Base-by-base conservation (phyloP, 2,797 vertebrate species). In the Enteromius anoplus region DNA sequence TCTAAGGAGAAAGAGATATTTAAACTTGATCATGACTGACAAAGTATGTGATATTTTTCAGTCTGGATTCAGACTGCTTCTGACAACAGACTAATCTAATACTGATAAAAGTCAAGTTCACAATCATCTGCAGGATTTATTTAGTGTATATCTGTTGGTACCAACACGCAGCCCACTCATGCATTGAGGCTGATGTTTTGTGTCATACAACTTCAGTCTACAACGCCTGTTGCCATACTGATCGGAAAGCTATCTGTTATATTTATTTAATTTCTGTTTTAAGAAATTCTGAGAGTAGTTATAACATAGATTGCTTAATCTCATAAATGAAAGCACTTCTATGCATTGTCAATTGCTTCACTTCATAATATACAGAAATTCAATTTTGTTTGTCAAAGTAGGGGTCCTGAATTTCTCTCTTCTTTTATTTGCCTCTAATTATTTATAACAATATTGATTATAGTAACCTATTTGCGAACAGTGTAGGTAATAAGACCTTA, bases 401-500 rank as follows among this genome's bases (percentile, higher is more conserved):
- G 49, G 40, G 5, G 9, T 73, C 45, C 8, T 7, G 21, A 62
- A 17, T 77, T 40, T 51, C 26, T 68, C 82, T 83, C 23, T 53
- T 9, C 2, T 49, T 75, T 55, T 45, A 49, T 71, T 26, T 60
- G 11, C 47, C 55, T 69, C 14, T 82, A 17, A n/a, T 45, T 77
- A 34, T 47, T 17, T 65, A 58, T 14, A n/a, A 26, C 51, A 70
- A 77, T 58, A 60, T 23, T 49, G 76, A 70, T 75, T 78, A 80
- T 55, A 80, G 29, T 68, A n/a, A 51, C 64, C 51, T 86, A 65
- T 70, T 60, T 72, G 26, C 23, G 71, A 80, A 70, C 32, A 32
- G 47, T n/a, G 23, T 37, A 77, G 64, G 47, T 66, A 83, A 85
- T 72, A 45, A 65, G 32, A 72, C 79, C 10, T 53, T 21, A 81